These are phyloP conservation scores for Heterotilapia buettikoferi DNA, from an alignment of 2,113 vertebrate species.

Conservation along the genomic window DNA sequence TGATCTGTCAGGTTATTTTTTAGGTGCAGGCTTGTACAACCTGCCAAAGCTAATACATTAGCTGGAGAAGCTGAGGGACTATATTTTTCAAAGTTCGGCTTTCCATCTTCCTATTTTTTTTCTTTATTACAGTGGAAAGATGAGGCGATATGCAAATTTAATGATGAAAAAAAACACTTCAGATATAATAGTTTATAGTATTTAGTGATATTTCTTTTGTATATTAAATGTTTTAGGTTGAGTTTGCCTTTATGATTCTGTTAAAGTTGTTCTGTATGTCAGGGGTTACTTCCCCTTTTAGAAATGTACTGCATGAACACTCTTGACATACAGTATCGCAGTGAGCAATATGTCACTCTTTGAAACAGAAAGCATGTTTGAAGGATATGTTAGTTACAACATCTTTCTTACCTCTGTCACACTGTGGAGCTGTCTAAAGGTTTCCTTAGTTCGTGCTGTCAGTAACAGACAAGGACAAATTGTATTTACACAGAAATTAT, in stretches of 20 bases:
- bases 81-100: not conserved
- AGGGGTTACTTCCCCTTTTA: not conserved
- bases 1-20: not conserved
- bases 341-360: not conserved
- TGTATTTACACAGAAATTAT: not conserved
- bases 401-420: not conserved
- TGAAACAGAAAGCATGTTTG: not conserved
- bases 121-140: not conserved
- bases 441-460: not conserved
- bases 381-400: too few relatives aligned
- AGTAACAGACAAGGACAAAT: rapidly evolving
- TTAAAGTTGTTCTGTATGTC: not conserved
- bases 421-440: not conserved
- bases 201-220: not conserved
- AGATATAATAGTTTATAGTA: not conserved
- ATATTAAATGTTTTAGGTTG: not conserved
- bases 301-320: not conserved
- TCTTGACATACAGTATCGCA: not conserved
- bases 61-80: not conserved
- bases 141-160: not conserved
- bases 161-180: not conserved
- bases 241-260: not conserved
- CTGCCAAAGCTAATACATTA: not conserved
- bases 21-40: not conserved
- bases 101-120: not conserved